These are phyloP conservation scores for Cyprinella venusta DNA, from an alignment of 2,797 vertebrate species.

Conservation along the genomic window DNA sequence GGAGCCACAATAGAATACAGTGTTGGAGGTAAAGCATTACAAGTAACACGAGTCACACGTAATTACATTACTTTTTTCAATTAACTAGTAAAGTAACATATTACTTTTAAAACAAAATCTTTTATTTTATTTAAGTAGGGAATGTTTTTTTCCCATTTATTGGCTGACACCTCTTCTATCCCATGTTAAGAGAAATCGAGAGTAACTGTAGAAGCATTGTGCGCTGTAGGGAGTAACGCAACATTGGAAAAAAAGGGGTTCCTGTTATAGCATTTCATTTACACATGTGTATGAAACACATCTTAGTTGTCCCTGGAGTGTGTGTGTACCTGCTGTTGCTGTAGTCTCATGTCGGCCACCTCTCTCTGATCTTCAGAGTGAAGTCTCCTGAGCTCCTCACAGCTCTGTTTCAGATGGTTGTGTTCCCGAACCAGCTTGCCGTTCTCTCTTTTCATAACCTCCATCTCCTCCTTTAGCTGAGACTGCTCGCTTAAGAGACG, in stretches of 20 bases:
- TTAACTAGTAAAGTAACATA: too few relatives aligned
- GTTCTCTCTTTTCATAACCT: conserved; percentile 89
- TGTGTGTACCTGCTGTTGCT: conserved; percentile 90
- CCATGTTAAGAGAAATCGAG: too few relatives aligned
- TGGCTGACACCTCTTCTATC: too few relatives aligned
- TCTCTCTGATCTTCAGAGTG: conserved; percentile 93
- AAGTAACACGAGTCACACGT: too few relatives aligned
- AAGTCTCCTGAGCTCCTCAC: conserved; percentile 92
- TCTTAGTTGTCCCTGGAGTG: neutral
- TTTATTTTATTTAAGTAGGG: too few relatives aligned
- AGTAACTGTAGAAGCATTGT: too few relatives aligned
- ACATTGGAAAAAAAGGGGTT: neutral
- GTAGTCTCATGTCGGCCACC: conserved; percentile 87
- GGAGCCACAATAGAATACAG: too few relatives aligned
- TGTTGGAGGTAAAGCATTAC: too few relatives aligned
- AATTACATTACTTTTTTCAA: too few relatives aligned
- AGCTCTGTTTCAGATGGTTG: conserved; percentile 93
- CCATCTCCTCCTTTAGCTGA: conserved; percentile 94
- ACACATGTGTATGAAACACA: neutral
- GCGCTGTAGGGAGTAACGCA: neutral
- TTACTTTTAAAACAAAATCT: too few relatives aligned
- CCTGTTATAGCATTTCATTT: neutral
- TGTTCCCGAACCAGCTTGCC: conserved; percentile 89
- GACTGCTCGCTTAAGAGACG: conserved; percentile 92
- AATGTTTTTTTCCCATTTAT: too few relatives aligned